Percentiles rank a stretch among this genome's conserved stretches.
Evolutionary conservation across 2,888 invertebrate genomes (phyloP).

Genomic region (Acrobasis consociella): DNA sequence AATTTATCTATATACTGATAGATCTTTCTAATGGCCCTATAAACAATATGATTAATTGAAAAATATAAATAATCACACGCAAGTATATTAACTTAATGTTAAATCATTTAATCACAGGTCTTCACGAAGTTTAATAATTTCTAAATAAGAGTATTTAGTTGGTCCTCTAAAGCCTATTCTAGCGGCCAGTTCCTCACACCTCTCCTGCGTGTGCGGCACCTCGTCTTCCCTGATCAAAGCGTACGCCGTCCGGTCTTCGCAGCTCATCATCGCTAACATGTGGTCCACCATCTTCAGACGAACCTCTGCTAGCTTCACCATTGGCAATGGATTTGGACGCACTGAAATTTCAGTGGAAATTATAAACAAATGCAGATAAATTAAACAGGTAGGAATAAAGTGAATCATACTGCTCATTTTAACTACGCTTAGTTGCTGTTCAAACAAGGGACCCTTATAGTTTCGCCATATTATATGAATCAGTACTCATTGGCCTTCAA

Average conservation of each 20-base stretch:
- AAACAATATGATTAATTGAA: background rate
- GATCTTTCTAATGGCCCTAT: no score
- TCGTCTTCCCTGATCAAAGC: conserved; percentile 52
- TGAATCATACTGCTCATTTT: no score
- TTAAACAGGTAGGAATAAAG: no score
- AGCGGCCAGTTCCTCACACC: conserved; percentile 47
- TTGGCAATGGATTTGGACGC: conserved; percentile 53
- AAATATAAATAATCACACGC: background rate
- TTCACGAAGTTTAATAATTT: conserved; percentile 39
- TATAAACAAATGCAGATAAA: no score
- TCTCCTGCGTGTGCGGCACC: conserved; percentile 55
- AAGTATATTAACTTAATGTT: background rate
- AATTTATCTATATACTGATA: no score
- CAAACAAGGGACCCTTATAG: no score
- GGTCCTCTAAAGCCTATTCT: conserved; percentile 47
- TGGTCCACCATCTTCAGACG: conserved; percentile 59
- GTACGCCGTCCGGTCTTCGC: conserved; percentile 63
- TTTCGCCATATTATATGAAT: no score
- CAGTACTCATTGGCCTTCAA: no score
- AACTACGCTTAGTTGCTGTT: no score
- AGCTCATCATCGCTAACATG: conserved; percentile 66
- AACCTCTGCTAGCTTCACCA: conserved; percentile 58
- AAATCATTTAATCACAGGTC: conserved; percentile 38
- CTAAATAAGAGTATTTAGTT: conserved; percentile 55
- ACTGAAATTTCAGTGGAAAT: conserved; percentile 46